Percentiles rank a stretch among this genome's conserved stretches.
Conservation (phyloP, 2,888 invertebrate genomes). For the Mimachlamys varia region DNA sequence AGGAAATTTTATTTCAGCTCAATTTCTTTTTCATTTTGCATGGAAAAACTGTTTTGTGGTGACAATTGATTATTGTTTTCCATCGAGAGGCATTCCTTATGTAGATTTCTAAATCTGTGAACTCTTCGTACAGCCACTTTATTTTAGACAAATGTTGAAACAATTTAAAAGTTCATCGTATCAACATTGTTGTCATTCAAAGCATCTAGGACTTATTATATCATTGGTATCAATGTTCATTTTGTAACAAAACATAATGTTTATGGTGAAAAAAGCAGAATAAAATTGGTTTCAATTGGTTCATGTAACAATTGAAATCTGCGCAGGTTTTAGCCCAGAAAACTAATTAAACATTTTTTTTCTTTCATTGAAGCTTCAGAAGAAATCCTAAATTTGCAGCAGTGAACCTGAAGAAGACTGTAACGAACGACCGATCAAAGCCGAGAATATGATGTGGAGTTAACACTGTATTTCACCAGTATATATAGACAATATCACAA, state of each 20-base stretch:
- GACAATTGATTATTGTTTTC: too few species aligned
- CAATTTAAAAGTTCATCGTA: not conserved
- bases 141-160: not conserved
- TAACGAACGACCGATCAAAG: conserved; percentile 67
- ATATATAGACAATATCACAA: not conserved
- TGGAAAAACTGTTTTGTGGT: not conserved
- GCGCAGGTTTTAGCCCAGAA: not conserved
- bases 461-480: not conserved
- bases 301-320: not conserved
- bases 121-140: too few species aligned
- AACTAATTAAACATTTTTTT: not conserved
- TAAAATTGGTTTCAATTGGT: not conserved
- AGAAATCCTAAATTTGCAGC: conserved; percentile 67
- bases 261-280: not conserved
- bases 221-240: not conserved
- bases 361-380: conserved; percentile 56
- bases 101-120: too few species aligned
- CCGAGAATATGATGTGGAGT: conserved; percentile 48
- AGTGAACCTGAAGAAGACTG: conserved; percentile 62
- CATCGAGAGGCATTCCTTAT: too few species aligned
- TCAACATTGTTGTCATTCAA: not conserved
- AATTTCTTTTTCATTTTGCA: not conserved
- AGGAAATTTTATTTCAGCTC: not conserved
- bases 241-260: too few species aligned
- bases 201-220: not conserved